These are phyloP conservation scores for Chaetodon trifascialis DNA, from an alignment of 2,113 vertebrate genomes.

Conservation along the genomic window DNA sequence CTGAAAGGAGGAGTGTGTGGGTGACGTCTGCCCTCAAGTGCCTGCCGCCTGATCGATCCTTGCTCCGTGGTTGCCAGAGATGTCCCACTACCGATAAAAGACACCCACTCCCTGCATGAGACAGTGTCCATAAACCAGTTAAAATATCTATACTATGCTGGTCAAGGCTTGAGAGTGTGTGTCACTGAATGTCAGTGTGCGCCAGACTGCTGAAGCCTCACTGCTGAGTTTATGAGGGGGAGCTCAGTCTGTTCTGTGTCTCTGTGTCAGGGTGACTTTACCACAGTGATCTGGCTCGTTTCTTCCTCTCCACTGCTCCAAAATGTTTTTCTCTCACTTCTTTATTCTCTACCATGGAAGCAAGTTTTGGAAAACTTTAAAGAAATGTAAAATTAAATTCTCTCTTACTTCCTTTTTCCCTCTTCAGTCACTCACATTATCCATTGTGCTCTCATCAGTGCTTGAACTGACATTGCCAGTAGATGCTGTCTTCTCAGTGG, in stretches of 20 bases:
- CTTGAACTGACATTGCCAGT: not conserved
- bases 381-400: not conserved
- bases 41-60: slow-evolving; percentile 69
- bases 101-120: slow-evolving; percentile 30
- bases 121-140: slow-evolving; percentile 13
- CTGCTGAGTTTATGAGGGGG: slow-evolving; percentile 72
- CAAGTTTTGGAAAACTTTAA: slow-evolving; percentile 1
- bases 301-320: slow-evolving; percentile 55
- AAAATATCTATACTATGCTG: slow-evolving; percentile 21
- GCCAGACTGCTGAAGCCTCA: slow-evolving; percentile 57
- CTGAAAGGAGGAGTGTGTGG: slow-evolving; percentile 62
- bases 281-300: slow-evolving; percentile 74
- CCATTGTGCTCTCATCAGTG: not conserved
- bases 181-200: slow-evolving; percentile 21
- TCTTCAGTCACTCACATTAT: not conserved
- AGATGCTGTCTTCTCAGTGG: not conserved
- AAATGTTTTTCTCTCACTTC: slow-evolving; percentile 47
- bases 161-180: slow-evolving; percentile 14
- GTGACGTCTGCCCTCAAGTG: slow-evolving; percentile 66
- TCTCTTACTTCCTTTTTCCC: not conserved
- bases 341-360: slow-evolving; percentile 26
- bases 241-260: slow-evolving; percentile 79
- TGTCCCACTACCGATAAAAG: slow-evolving; percentile 61
- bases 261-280: slow-evolving; percentile 82
- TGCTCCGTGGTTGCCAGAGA: slow-evolving; percentile 36